phyloP scores from a whole-genome alignment of 2,888 invertebrate species.

The Adela reaumurella region DNA sequence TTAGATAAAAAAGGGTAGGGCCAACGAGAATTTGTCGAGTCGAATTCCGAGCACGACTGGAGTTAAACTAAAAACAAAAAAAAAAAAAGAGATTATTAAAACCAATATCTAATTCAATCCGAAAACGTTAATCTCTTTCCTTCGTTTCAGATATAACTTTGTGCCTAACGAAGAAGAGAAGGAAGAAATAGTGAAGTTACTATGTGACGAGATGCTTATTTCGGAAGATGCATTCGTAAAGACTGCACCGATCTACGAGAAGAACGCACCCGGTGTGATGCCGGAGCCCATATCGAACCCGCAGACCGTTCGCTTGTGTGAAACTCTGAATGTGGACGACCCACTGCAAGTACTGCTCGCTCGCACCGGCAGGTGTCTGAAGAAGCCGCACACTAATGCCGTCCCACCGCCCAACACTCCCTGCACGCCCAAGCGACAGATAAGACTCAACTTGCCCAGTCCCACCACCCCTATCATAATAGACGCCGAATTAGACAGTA shows the following conservation, averaged over 20 bases:
- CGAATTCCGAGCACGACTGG: too few relatives aligned
- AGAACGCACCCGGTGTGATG: conserved; percentile 24
- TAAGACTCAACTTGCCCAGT: neutral
- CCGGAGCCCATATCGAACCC: conserved; percentile 61
- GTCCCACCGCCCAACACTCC: conserved; percentile 33
- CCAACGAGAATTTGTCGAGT: too few relatives aligned
- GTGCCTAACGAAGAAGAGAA: conserved; percentile 74
- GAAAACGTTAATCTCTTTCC: too few relatives aligned
- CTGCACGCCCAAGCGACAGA: conserved; percentile 1
- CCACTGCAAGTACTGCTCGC: conserved; percentile 65
- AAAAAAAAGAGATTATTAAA: too few relatives aligned
- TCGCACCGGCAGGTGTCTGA: conserved; percentile 41
- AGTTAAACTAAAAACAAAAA: too few relatives aligned
- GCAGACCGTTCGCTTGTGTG: conserved; percentile 67
- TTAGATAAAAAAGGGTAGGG: too few relatives aligned
- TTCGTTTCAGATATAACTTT: conserved; percentile 66
- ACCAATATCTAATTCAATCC: too few relatives aligned
- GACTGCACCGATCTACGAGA: too few relatives aligned
- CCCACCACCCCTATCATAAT: neutral
- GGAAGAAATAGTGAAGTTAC: conserved; percentile 56
- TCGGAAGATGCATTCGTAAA: conserved; percentile 71
- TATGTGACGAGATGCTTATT: conserved; percentile 65
- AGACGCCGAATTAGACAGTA: neutral
- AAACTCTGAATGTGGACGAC: conserved; percentile 72
- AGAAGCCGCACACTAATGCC: conserved; percentile 16